Base-by-base conservation (phyloP, 2,888 invertebrate genomes). In the Ephialtes manifestator region DNA sequence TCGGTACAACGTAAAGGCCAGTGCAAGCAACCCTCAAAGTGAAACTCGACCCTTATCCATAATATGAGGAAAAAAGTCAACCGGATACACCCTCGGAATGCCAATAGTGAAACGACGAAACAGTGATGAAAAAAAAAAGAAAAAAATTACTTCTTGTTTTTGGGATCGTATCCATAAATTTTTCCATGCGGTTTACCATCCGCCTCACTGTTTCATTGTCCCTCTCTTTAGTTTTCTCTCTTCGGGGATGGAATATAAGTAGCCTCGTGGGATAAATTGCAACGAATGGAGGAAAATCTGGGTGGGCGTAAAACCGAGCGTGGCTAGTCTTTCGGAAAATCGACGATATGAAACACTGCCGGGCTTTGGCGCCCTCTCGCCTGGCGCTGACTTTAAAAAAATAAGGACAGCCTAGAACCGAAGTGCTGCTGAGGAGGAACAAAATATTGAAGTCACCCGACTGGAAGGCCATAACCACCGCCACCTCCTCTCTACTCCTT, bases 271-370 rank as follows among this genome's bases (percentile, higher is more conserved):
- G 76, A 83, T 68, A 85, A 80, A 86, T 83, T 75, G 83, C 75
- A 79, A 82, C 72, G 84, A 80, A 81, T 75, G 65, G 82, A 76
- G 81, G 60, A 63, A 84, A 83, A 75, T 80, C 76, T 72, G 58
- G 60, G 82, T 80, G 71, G 80, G 72, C 74, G 81, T 39, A 78
- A 75, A 71, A 78, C 72, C 76, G 74, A 83, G 77, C 82, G 79
- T 79, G 84, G 88, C 88, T 91, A 93, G 90, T 89, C 93, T 92
- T 85, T 90, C 77, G 92, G 93, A 93, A 93, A 93, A 93, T 93
- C 92, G 93, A 88, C 91, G 90, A 92, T 92, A 93, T 93, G 93
- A 93, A 93, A 92, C 90, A 91, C 86, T 86, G 89, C 87, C 88
- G 89, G 89, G 85, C 82, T 72, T 83, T 78, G 86, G 80, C 77